phyloP scores from a whole-genome alignment of 2,113 vertebrate species.

The Panthera uncia region DNA sequence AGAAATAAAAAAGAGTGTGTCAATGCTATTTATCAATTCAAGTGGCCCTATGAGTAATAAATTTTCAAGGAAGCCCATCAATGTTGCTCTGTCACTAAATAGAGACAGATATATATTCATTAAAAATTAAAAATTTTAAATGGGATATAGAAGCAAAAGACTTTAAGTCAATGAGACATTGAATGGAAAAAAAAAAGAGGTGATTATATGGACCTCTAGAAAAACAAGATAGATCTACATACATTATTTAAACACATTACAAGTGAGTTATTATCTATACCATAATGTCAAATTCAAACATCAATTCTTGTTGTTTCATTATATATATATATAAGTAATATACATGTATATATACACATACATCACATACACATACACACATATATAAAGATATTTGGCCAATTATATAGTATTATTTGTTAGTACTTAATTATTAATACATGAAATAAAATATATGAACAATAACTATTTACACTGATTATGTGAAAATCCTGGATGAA shows the following conservation, averaged over 20 bases:
- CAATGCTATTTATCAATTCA: background rate
- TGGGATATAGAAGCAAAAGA: background rate
- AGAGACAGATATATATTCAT: background rate
- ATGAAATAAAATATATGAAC: conserved; percentile 19
- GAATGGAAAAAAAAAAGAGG: background rate
- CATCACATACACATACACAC: no score
- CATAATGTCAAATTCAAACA: background rate
- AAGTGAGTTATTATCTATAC: background rate
- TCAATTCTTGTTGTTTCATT: conserved; percentile 1
- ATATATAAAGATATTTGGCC: background rate
- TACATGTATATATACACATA: background rate
- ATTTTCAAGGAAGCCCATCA: background rate
- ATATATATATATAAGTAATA: background rate
- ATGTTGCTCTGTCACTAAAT: background rate
- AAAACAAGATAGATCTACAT: background rate
- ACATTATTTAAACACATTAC: conserved; percentile 22
- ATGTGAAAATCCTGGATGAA: background rate
- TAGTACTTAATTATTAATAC: conserved; percentile 11
- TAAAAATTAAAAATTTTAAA: conserved; percentile 14
- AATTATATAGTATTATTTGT: conserved; percentile 6
- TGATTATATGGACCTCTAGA: background rate
- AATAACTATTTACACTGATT: conserved; percentile 32
- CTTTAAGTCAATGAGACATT: background rate
- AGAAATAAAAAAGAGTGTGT: background rate
- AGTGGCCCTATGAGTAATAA: background rate